Evolutionary conservation across 1,140 invertebrate species (phyloP).

Genomic region (Drosophila novamexicana): DNA sequence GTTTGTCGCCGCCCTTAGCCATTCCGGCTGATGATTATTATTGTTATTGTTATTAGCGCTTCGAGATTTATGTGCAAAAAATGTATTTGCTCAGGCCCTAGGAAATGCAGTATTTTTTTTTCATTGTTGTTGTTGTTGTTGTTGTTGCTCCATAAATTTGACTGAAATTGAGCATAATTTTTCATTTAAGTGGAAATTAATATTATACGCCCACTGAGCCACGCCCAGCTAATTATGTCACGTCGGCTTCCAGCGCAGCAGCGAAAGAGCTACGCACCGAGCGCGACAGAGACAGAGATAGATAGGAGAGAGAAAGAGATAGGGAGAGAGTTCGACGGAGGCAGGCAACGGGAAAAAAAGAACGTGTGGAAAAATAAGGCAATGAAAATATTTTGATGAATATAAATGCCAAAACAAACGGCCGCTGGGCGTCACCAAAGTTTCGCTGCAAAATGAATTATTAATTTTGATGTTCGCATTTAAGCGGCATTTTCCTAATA

Average conservation of each 20-base stretch:
- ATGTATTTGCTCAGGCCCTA: constrained; percentile 58
- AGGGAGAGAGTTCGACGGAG: not conserved
- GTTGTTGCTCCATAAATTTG: constrained; percentile 51
- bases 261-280: not conserved
- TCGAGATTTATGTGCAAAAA: constrained; percentile 69
- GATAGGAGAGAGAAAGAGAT: not conserved
- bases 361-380: constrained; percentile 30
- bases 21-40: constrained; percentile 70
- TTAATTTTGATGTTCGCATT: constrained; percentile 49
- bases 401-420: constrained; percentile 51
- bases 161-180: constrained; percentile 81
- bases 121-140: constrained; percentile 8
- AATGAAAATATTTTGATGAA: constrained; percentile 56
- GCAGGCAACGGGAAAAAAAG: constrained; percentile 3
- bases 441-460: constrained; percentile 41
- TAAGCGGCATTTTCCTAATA: constrained; percentile 31
- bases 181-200: constrained; percentile 83
- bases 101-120: not conserved
- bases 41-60: constrained; percentile 79
- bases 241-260: constrained; percentile 40
- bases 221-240: constrained; percentile 72
- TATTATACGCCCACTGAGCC: constrained; percentile 62
- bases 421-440: constrained; percentile 36
- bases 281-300: not conserved
- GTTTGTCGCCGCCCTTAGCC: constrained; percentile 53